Conservation (phyloP, 2,888 invertebrate genomes). For the Megamerina dolium region DNA sequence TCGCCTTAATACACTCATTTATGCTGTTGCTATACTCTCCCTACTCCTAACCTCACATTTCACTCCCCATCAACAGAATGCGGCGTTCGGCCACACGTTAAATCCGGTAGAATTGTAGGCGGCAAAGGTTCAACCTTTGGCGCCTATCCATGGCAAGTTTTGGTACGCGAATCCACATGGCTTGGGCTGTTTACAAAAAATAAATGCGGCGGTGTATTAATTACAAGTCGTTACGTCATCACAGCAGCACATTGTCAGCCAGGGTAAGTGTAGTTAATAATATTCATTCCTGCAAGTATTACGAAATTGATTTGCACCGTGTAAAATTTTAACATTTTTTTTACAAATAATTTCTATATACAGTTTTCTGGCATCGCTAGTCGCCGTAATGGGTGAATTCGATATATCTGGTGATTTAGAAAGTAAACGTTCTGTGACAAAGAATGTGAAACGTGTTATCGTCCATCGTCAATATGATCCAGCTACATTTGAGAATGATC, state of each 20-base stretch:
- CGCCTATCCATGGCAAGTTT: constrained; percentile 89
- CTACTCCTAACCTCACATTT: constrained; percentile 48
- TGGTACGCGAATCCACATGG: constrained; percentile 89
- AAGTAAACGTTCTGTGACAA: constrained; percentile 67
- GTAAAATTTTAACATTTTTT: not conserved
- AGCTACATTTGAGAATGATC: constrained; percentile 85
- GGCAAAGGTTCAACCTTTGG: constrained; percentile 83
- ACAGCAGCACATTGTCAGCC: constrained; percentile 95
- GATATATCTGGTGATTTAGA: constrained; percentile 83
- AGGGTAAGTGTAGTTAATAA: constrained; percentile 55
- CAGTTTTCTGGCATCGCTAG: constrained; percentile 78
- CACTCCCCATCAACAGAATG: constrained; percentile 63
- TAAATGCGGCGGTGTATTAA: constrained; percentile 92
- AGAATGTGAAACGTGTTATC: constrained; percentile 80
- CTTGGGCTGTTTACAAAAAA: constrained; percentile 89
- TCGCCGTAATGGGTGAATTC: constrained; percentile 86
- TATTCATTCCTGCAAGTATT: not conserved
- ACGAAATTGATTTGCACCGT: not conserved
- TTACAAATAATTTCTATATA: not conserved
- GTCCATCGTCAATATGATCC: constrained; percentile 85
- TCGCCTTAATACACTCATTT: constrained; percentile 21
- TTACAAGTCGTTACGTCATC: constrained; percentile 77
- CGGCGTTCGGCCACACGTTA: constrained; percentile 75
- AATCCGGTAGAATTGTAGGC: constrained; percentile 79
- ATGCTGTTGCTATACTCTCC: constrained; percentile 41